These are phyloP conservation scores for Albula glossodonta DNA, from an alignment of 2,113 vertebrate genomes.

Conservation along the genomic window DNA sequence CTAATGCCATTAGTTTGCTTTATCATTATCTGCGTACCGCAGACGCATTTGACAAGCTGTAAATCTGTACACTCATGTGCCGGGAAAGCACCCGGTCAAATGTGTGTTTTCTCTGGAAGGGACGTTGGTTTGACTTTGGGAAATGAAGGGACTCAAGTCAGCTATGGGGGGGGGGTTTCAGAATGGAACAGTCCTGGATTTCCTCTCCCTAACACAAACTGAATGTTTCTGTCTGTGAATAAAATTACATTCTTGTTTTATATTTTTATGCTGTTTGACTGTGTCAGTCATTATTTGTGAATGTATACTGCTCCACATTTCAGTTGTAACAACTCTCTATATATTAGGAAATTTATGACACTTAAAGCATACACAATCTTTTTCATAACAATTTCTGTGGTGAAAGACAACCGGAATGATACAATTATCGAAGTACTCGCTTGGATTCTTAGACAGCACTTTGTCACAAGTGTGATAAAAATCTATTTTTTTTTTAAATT, in stretches of 20 bases:
- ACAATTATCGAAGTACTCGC: background rate
- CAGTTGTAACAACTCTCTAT: background rate
- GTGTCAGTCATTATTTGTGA: background rate
- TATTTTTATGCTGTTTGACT: slow-evolving; percentile 6
- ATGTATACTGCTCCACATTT: background rate
- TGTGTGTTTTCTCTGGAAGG: background rate
- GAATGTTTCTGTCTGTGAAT: slow-evolving; percentile 1
- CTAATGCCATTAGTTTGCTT: background rate
- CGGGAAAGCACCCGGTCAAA: background rate
- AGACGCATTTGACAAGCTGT: background rate
- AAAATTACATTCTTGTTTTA: background rate
- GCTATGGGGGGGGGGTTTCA: background rate
- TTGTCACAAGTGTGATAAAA: background rate
- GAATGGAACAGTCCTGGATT: background rate
- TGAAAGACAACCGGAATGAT: background rate
- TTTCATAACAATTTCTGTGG: background rate
- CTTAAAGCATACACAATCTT: no score
- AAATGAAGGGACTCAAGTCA: background rate
- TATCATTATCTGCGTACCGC: background rate
- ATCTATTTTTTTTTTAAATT: background rate
- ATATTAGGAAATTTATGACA: background rate
- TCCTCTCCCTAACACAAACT: background rate
- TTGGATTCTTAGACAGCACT: background rate
- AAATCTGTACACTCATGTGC: background rate
- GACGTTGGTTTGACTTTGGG: background rate